Percentiles rank a stretch among this genome's conserved stretches.
These are phyloP conservation scores for Hippoglossus hippoglossus DNA, from an alignment of 2,797 vertebrate genomes.

Conservation along the genomic window DNA sequence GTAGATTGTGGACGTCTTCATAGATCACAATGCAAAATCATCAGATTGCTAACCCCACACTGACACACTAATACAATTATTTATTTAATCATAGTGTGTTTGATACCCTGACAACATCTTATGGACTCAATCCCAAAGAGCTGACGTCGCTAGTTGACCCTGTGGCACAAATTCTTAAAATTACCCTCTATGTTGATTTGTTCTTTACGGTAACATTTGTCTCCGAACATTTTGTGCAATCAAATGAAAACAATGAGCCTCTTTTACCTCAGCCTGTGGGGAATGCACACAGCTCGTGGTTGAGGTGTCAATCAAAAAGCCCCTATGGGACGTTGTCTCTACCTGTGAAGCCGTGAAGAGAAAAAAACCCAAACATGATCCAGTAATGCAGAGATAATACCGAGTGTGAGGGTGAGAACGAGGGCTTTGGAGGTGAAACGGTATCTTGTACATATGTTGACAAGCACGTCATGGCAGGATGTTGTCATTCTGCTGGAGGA, in stretches of 20 bases:
- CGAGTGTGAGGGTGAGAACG: background rate
- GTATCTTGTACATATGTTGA: conserved; percentile 25
- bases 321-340: conserved; percentile 27
- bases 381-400: background rate
- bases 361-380: background rate
- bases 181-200: conserved; percentile 47
- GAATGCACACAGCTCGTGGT: conserved; percentile 9
- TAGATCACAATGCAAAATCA: too few species aligned
- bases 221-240: conserved; percentile 44
- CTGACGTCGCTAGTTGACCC: background rate
- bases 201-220: conserved; percentile 28
- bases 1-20: too few species aligned
- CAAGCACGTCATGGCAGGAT: conserved; percentile 35
- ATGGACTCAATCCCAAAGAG: too few species aligned
- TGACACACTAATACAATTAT: too few species aligned
- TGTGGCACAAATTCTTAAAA: background rate
- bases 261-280: conserved; percentile 43
- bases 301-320: conserved; percentile 53
- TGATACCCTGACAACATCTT: too few species aligned
- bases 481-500: conserved; percentile 30
- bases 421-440: background rate
- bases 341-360: conserved; percentile 11
- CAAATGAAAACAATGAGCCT: conserved; percentile 42
- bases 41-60: too few species aligned
- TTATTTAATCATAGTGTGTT: too few species aligned